Base-by-base conservation (phyloP, 2,888 invertebrate genomes). In the Germaria angustata region DNA sequence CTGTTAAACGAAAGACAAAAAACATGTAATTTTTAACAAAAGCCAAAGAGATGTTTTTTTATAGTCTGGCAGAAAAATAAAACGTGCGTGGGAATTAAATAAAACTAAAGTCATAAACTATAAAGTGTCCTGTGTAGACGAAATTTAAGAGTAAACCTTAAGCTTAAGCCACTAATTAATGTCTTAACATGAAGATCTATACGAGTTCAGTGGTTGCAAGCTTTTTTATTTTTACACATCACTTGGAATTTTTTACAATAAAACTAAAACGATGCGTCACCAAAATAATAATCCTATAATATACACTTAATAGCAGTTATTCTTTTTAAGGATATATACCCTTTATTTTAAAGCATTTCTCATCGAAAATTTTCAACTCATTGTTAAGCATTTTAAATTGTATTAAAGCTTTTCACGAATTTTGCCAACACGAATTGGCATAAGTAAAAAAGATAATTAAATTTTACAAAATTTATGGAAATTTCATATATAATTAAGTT, bases 401-500 rank as follows among this genome's bases (percentile, higher is more conserved):
- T 51, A 17, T 44, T 22, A 34, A 59, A 51, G 15, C 3, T 41
- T 68, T 72, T 55, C 78, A 79, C 78, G 78, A 79, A 57, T 20
- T 79, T 39, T 9, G 6, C 22, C n/a, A 65, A 72, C 78, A 79
- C 78, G 78, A 79, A 49, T 55, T 65, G 5, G 1, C 34, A 4
- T 4, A 0, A 34, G 11, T 13, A 46, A 22, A 46, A 36, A 75
- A 63, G 49, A 44, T 17, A 65, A 49, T 65, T 72, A 49, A 46
- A 57, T 57, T 49, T 57, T 73, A 72, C 68, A 53, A 78, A 78
- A 81, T 81, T 78, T 81, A 81, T 81, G 81, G 78, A 81, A 73
- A 81, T 78, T 73, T 81, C 13, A 49, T 51, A 59, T 49, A 49
- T 69, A 81, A 81, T 81, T 81, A 81, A 81, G 44, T 61, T 57